phyloP scores from a whole-genome alignment of 2,797 vertebrate species.

The Paratrypauchen microcephalus region DNA sequence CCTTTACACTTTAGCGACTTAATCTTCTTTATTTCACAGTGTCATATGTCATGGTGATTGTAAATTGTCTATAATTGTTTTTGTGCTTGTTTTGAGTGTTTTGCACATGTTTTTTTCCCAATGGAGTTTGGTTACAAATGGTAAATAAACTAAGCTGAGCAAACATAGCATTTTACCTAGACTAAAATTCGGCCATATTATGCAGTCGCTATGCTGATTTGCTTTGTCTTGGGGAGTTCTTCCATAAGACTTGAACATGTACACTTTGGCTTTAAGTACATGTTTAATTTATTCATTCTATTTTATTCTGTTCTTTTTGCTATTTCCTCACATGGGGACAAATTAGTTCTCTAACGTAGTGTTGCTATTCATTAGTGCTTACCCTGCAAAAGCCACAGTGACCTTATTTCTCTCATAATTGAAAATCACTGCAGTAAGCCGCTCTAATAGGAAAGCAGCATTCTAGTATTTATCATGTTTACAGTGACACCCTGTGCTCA shows the following conservation, averaged over 20 bases:
- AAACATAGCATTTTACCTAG: background rate
- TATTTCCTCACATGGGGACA: background rate
- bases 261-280: background rate
- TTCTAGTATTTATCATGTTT: conserved; percentile 10
- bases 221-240: background rate
- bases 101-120: too few species aligned
- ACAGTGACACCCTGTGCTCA: conserved; percentile 2
- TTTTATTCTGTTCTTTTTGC: conserved; percentile 2
- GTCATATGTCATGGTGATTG: too few species aligned
- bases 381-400: conserved; percentile 1
- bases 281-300: conserved; percentile 3
- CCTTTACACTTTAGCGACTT: too few species aligned
- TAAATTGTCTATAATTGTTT: too few species aligned
- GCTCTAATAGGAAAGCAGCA: background rate
- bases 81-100: too few species aligned
- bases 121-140: too few species aligned
- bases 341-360: background rate
- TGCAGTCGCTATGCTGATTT: background rate
- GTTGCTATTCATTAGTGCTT: conserved; percentile 10
- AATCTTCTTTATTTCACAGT: too few species aligned
- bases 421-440: conserved; percentile 9
- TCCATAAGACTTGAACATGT: background rate
- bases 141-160: background rate
- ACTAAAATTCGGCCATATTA: background rate
- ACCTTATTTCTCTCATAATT: conserved; percentile 11